Evolutionary conservation across 2,797 vertebrate species (phyloP), one percentile per base, ranked within the genome.

Genomic region (Lacerta bilineata): DNA sequence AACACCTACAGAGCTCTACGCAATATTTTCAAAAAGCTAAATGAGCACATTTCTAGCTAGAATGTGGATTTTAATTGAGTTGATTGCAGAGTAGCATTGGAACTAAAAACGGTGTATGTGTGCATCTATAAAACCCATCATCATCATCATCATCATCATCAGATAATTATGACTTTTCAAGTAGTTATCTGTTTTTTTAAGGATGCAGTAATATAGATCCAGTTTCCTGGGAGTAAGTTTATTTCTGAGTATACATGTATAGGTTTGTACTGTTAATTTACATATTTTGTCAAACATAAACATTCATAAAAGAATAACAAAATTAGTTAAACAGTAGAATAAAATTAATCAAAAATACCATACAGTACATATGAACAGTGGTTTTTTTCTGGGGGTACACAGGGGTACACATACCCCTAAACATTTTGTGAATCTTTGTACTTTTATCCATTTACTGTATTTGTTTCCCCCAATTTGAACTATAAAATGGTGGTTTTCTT

Each of bases 1-100:
- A 81, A 72, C 55, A 25, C 33, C 17, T 10, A 27, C 17, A 8
- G 39, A 66, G 55, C 39, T 61, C 3, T 20, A 46, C 36, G 27
- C 36, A 71, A 55, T 66, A 36, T 76, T 64, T 64, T 2, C 0
- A 91, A 68, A 2, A 87, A 78, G 1, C 82, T 43, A 85, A 23
- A 71, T 76, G 87, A 20, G 71, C 39, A 89, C 88, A 89, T 25
- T 88, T 71, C 29, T 59, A 76, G 11, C 82, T 88, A 84, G 64
- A 85, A 43, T 81, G 41, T 83, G 59, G 3, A 17, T 36, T 33
- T 3, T 36, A 50, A 69, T 4, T 1, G 33, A 69, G 59, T 66
- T 72, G 17, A 87, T 36, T 46, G 15, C 66, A 76, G 15, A 76
- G 23, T 29, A n/a, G 59, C 43, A 10, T 86, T 50, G 15, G 23